These are phyloP conservation scores for Sphaerodactylus townsendi DNA, from an alignment of 2,113 vertebrate genomes.

Conservation along the genomic window DNA sequence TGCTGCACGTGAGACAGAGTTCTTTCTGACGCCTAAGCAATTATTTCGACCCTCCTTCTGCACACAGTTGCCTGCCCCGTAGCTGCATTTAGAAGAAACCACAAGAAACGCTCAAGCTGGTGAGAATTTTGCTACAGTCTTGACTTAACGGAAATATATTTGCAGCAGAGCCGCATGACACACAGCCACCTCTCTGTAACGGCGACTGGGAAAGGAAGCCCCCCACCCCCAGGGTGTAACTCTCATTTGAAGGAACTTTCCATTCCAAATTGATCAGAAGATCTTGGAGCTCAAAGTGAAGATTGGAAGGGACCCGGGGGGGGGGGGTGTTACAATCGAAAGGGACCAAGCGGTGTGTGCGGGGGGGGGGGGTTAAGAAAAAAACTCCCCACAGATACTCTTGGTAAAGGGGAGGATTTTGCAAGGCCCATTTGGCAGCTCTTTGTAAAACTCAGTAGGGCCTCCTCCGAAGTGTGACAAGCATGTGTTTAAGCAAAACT, in stretches of 20 bases:
- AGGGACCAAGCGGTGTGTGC: no score
- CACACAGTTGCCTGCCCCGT: neutral
- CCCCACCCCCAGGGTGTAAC: slow-evolving; percentile 30
- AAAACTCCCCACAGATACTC: neutral
- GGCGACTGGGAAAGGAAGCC: slow-evolving; percentile 46
- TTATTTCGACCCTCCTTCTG: neutral
- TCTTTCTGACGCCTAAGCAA: neutral
- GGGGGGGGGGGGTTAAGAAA: neutral
- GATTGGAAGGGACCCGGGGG: neutral
- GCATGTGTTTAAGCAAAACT: neutral
- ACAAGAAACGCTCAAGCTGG: slow-evolving; percentile 25
- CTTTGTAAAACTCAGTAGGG: neutral
- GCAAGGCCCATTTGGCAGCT: neutral
- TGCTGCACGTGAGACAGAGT: neutral
- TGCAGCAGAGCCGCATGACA: slow-evolving; percentile 8
- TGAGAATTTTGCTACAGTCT: slow-evolving; percentile 29
- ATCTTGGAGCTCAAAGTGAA: rapidly evolving
- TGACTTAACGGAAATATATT: slow-evolving; percentile 33
- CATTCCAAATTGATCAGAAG: neutral
- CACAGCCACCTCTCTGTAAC: slow-evolving; percentile 4
- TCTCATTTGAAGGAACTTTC: slow-evolving; percentile 38
- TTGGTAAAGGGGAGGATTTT: no score
- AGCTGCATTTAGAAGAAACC: neutral
- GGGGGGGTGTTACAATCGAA: no score
- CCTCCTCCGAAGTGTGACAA: neutral